Evolutionary conservation across 2,888 invertebrate genomes (phyloP), one percentile per base, ranked within the genome.

Genomic region (Agrilus biguttatus): DNA sequence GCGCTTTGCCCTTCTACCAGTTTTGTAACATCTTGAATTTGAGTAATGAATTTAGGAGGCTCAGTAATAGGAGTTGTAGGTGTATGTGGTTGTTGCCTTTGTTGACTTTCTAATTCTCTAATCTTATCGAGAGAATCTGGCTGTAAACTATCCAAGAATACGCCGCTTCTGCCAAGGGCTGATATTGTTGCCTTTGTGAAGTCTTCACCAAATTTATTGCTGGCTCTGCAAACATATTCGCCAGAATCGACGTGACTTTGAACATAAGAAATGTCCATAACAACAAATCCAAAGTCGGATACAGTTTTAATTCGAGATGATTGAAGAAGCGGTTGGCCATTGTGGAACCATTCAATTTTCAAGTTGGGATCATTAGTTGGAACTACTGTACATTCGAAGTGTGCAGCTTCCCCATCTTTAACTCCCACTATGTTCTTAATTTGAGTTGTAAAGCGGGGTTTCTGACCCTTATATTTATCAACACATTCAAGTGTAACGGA

Each of bases 271-370:
- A 95, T 90, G 57, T 95, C 93, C 69, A 95, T 76, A 8, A 91
- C 83, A 10, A 93, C 92, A 61, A 89, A 95, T 39, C 95, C 95
- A 59, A 95, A 95, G 63, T 95, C 95, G 37, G 89, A 89, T 1
- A 95, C 88, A 48, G 86, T 86, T 67, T 93, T 92, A 56, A 92
- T 90, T 49, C 95, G 77, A 17, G 85, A 86, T 3, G 89, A 87
- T 60, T 91, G 88, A 44, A 87, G 77, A 51, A 98, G 67, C 1
- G 90, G 87, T 57, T 87, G 76, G 5, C 90, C 92, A 62, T 98
- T 91, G 59, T 90, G 90, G 70, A 87, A 95, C 96, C 96, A 97
- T 69, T 96, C 95, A 19, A 93, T 89, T 60, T 85, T 84, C 68
- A 96, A 79, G 36, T 87, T 80, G 3, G 93, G 92, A 67, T 96